Evolutionary conservation across 2,888 invertebrate genomes (phyloP), one percentile per base, ranked within the genome.

Genomic region (Cantharis flavilabris): DNA sequence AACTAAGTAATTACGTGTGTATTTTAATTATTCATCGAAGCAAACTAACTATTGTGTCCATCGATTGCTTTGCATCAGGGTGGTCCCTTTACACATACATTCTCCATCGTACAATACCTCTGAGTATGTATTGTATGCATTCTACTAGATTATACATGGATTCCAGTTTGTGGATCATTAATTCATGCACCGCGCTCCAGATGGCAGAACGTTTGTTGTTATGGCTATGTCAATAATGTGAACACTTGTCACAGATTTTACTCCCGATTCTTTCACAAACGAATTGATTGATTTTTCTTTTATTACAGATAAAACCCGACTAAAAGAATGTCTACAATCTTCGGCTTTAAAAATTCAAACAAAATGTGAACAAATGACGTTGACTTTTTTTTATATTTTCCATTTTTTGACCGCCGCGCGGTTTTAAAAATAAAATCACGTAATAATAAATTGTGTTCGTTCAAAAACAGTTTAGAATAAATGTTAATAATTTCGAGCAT

Each of bases 11-110:
- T 84, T 85, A 85, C 83, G 83, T 83, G 84, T 83, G 83, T 81
- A 80, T 81, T 84, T 86, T 84, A 85, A 85, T 86, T 84, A 86
- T 86, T 86, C 85, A 85, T 83, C 81, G 82, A 81, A 84, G 83
- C 85, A 85, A 85, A 86, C 85, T 84, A 84, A 85, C 85, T 85
- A 85, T 86, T 85, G 85, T 84, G 85, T 83, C 83, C 84, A 85
- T 85, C 85, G 85, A 86, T 85, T 86, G 85, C 83, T 81, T 84
- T 84, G 84, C 83, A 85, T 83, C 84, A 81, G 84, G 85, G 86
- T 85, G 84, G 84, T 85, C 85, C 75, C 72, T 70, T 76, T 84
- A 82, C 84, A 84, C 84, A 84, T 84, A 83, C 85, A 84, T 85
- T 84, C 85, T 85, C 81, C 83, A 84, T 81, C 83, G 83, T 84